These are phyloP conservation scores for Drosophila fulvimacula DNA, from an alignment of 2,888 invertebrate species.

Conservation along the genomic window DNA sequence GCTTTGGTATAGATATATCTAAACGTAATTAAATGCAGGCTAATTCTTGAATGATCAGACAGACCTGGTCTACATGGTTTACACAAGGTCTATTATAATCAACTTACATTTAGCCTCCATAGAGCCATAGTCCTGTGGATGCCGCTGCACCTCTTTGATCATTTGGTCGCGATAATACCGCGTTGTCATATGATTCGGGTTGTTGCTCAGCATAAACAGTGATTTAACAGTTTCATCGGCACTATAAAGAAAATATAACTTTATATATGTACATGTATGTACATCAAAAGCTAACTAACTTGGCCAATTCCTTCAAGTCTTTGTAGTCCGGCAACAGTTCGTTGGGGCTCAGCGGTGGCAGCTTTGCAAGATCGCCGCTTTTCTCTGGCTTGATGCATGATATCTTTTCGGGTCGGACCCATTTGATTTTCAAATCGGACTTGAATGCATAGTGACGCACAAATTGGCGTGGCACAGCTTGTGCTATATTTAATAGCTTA, in stretches of 20 bases:
- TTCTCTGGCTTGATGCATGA: slow-evolving; percentile 88
- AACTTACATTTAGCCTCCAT: slow-evolving; percentile 89
- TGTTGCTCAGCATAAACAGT: slow-evolving; percentile 89
- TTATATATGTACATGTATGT: no score
- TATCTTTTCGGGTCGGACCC: slow-evolving; percentile 90
- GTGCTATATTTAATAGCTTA: slow-evolving; percentile 63
- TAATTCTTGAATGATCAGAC: background rate
- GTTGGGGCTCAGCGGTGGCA: slow-evolving; percentile 86
- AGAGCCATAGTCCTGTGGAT: slow-evolving; percentile 89
- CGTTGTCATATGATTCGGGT: slow-evolving; percentile 86
- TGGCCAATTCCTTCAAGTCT: slow-evolving; percentile 89
- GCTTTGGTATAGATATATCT: background rate
- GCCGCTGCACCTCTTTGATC: slow-evolving; percentile 88
- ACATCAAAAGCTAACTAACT: slow-evolving; percentile 84
- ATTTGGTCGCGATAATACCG: slow-evolving; percentile 86
- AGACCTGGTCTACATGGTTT: background rate
- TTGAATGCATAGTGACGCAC: slow-evolving; percentile 86
- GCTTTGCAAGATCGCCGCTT: slow-evolving; percentile 89
- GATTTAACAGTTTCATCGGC: slow-evolving; percentile 90
- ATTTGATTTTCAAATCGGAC: slow-evolving; percentile 90
- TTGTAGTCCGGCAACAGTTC: slow-evolving; percentile 86
- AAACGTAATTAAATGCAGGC: background rate
- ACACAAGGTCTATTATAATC: background rate
- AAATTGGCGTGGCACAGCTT: slow-evolving; percentile 63
- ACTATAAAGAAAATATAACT: slow-evolving; percentile 83